phyloP scores from a whole-genome alignment of 2,888 invertebrate genomes.

The Phorcus lineatus region DNA sequence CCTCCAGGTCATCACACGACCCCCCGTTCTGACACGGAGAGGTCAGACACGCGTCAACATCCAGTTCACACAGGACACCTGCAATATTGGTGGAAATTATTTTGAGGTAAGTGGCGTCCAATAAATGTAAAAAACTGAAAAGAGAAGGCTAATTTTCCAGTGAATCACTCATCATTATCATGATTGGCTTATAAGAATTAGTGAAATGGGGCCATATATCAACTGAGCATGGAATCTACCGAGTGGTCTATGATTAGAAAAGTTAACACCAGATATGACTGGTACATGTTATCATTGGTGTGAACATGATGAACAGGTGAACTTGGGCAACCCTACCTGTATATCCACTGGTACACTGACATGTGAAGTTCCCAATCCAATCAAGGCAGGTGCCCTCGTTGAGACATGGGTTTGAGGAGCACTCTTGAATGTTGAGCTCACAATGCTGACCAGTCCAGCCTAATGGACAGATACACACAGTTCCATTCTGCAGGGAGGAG shows the following conservation, averaged over 20 bases:
- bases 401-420: constrained; percentile 41
- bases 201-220: too few species aligned
- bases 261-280: too few species aligned
- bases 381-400: constrained; percentile 50
- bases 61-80: constrained; percentile 41
- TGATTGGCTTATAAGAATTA: too few species aligned
- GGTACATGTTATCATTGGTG: too few species aligned
- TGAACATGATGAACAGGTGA: too few species aligned
- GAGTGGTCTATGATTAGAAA: too few species aligned
- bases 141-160: too few species aligned
- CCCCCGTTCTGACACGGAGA: constrained; percentile 23
- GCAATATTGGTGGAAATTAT: constrained; percentile 8
- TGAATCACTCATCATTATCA: too few species aligned
- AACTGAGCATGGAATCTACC: too few species aligned
- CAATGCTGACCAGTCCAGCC: constrained; percentile 48
- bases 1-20: constrained; percentile 3
- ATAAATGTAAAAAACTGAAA: too few species aligned
- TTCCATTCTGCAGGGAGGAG: not conserved
- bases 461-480: constrained; percentile 43
- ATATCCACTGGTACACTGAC: constrained; percentile 45
- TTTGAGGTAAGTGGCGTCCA: too few species aligned
- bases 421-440: constrained; percentile 46
- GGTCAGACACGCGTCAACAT: constrained; percentile 26
- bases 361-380: constrained; percentile 41
- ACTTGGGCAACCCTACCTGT: constrained; percentile 28